Base-by-base conservation (phyloP, 2,113 vertebrate species). In the Stercorarius parasiticus region DNA sequence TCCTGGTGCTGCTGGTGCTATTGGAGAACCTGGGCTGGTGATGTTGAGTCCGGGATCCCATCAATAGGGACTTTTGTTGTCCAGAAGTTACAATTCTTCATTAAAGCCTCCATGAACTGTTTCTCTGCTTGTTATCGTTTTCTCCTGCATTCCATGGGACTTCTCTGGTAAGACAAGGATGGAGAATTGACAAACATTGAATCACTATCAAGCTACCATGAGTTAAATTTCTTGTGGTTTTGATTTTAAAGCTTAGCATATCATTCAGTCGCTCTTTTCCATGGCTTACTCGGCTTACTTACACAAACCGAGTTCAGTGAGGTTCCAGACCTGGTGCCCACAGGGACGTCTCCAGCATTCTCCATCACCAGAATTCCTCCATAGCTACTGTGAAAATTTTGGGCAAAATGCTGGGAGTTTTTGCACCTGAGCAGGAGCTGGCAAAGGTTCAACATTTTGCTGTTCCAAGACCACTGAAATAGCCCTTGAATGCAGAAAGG, bases 61-160 rank as follows among this genome's bases (percentile, higher is more conserved):
- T 20, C 2, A 2, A 4, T 1, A 29, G 4, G 3, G 14, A 0
- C 0, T 6, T 4, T 40, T 40, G 13, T 38, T 70, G 21, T 40
- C 27, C 38, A 66, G 10, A 42, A 80, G 29, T 27, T n/a, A 22
- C 7, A 34, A 3, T 29, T 76, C n/a, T 74, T 21, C 10, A 5
- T 64, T 42, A 58, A 58, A 43, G 83, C 43, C 30, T 65, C 56
- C 27, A 29, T 0, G 2, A 34, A 22, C 7, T 8, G 15, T 62
- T 73, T 43, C 27, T 50, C 40, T 0, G 1, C 43, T 82, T 42
- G 27, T 13, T 69, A 9, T 62, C 11, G 2, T 64, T 79, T 79
- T 79, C 53, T 83, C 19, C 32, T 19, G n/a, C 21, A 1, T 26
- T 32, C 34, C 0, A 0, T 40, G 29, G 36, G 65, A 45, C 47